Conservation (phyloP, 2,113 vertebrate genomes). For the Paramisgurnus dabryanus region DNA sequence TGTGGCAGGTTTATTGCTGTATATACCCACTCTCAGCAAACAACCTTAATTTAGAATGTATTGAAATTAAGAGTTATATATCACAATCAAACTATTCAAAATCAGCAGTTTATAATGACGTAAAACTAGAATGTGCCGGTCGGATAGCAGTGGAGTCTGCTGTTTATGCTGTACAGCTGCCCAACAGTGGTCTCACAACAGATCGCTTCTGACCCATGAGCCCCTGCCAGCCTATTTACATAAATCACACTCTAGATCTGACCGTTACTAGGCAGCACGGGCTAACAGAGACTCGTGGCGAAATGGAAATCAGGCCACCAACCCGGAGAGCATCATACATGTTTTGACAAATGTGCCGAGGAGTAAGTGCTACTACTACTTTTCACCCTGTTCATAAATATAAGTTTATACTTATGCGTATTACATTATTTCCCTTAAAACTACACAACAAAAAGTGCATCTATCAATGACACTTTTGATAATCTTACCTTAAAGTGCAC, state of each 20-base stretch:
- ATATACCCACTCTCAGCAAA: too few relatives aligned
- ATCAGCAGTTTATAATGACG: constrained; percentile 6
- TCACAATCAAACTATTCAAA: background rate
- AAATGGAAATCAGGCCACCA: constrained; percentile 75
- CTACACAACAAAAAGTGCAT: too few relatives aligned
- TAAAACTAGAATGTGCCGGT: constrained; percentile 15
- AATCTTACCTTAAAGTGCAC: too few relatives aligned
- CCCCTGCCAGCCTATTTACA: constrained; percentile 72
- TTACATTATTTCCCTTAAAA: too few relatives aligned
- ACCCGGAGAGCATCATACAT: constrained; percentile 65
- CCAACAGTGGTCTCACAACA: constrained; percentile 61
- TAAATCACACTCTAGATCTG: constrained; percentile 72
- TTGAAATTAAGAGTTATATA: too few relatives aligned
- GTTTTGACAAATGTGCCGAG: constrained; percentile 73
- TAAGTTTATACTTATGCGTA: background rate
- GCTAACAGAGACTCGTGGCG: constrained; percentile 62
- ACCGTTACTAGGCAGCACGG: constrained; percentile 73
- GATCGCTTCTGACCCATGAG: constrained; percentile 70
- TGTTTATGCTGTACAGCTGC: constrained; percentile 56
- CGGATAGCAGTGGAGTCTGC: constrained; percentile 37
- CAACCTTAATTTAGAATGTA: too few relatives aligned
- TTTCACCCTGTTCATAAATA: background rate
- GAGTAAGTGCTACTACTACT: constrained; percentile 60
- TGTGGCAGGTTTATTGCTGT: too few relatives aligned
- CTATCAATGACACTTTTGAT: too few relatives aligned